Percentiles rank a stretch among this genome's conserved stretches.
Evolutionary conservation across 2,113 vertebrate species (phyloP).

Genomic region (Poeciliopsis retropinna): DNA sequence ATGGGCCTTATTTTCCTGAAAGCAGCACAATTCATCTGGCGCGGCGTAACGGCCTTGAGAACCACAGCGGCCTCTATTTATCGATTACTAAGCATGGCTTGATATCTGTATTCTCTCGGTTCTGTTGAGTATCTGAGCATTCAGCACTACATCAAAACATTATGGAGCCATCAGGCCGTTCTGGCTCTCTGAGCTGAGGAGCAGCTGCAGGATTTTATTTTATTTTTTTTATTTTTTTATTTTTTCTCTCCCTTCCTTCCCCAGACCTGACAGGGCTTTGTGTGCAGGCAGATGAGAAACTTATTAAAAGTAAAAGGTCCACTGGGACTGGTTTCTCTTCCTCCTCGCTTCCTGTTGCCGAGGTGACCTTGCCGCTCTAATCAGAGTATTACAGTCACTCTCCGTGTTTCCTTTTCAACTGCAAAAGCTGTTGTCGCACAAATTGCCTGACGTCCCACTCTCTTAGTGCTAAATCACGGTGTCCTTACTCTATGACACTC

Average conservation of each 20-base stretch:
- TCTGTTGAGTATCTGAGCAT: conserved; percentile 30
- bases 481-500: conserved; percentile 6
- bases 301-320: conserved; percentile 71
- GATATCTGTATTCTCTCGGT: conserved; percentile 51
- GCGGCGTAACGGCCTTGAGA: conserved; percentile 20
- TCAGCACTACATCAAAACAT: conserved; percentile 55
- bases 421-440: conserved; percentile 36
- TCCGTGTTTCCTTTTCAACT: conserved; percentile 36
- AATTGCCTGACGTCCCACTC: conserved; percentile 27
- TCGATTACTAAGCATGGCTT: conserved; percentile 49
- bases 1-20: conserved; percentile 31
- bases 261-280: conserved; percentile 47
- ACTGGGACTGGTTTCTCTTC: conserved; percentile 53
- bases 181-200: conserved; percentile 35
- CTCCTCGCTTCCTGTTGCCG: conserved; percentile 51
- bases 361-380: conserved; percentile 62
- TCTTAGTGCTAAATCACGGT: conserved; percentile 25
- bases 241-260: background rate
- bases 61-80: conserved; percentile 22
- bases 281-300: conserved; percentile 69
- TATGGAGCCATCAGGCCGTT: conserved; percentile 41
- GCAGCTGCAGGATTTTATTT: conserved; percentile 4
- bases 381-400: conserved; percentile 46
- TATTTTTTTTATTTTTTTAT: background rate
- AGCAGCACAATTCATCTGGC: conserved; percentile 2